Evolutionary conservation across 2,113 vertebrate genomes (phyloP), one percentile per base, ranked within the genome.

Genomic region (Anoura caudifer): DNA sequence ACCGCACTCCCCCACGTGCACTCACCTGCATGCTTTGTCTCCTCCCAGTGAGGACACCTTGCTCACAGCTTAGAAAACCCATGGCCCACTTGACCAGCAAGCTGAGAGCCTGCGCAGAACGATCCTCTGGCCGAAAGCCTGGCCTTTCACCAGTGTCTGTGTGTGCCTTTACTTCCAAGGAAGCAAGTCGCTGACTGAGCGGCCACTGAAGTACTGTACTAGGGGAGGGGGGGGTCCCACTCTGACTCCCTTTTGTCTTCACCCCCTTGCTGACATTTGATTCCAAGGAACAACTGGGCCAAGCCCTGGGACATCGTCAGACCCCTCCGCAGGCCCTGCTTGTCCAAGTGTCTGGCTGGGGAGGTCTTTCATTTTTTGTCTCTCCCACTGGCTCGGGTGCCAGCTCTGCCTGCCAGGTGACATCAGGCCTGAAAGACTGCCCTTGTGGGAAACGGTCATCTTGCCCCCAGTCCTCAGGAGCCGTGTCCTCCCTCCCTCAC

Each of bases 21-120:
- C 19, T 20, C 19, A 20, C 54, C 54, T 17, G 16, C 54, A 63
- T 96, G 80, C 92, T 96, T 97, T 90, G 43, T 96, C 88, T 97
- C 97, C 94, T 97, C 97, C 92, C 94, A 86, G 95, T 87, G 96
- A 97, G 96, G 96, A 97, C 95, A 81, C 87, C 94, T 75, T 96
- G 54, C 72, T 98, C 76, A 97, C 94, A n/a, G 69, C 47, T 96
- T 82, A 97, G 80, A 96, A 95, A 96, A 95, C 92, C 96, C n/a
- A 52, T 87, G 73, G 81, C 94, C 90, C 84, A 61, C 43, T 67
- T 4, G 24, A 20, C 0, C 2, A 43, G 26, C 47, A 72, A 84
- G 61, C 61, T 24, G 33, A 28, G 26, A 13, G 56, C 47, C 15
- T 45, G 10, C n/a, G 15, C 22, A 50, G 69, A 43, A 13, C 24